Base-by-base conservation (phyloP, 2,888 invertebrate genomes). In the Eupithecia abbreviata region DNA sequence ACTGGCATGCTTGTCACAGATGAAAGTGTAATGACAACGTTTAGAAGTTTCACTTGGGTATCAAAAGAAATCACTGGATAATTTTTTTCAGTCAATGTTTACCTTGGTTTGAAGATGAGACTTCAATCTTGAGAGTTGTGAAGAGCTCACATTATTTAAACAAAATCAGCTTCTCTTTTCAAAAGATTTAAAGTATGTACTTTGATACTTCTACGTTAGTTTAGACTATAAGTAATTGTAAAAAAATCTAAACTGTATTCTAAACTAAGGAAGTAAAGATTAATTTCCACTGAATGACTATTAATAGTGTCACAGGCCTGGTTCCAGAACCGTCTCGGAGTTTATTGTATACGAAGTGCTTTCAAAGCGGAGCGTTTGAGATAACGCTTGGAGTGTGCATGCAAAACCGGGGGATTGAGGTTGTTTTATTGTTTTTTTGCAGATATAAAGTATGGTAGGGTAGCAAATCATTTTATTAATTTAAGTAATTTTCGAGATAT, bases 321-420 rank as follows among this genome's bases (percentile, higher is more conserved):
- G 43, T 72, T 49, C 12, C 62, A 62, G 47, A 13, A 67, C 82
- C 66, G 78, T 77, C 78, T 78, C 78, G 71, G 83, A 87, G 86
- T 88, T 88, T 87, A 89, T 89, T 88, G 91, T 86, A 83, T 88
- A 84, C 80, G 87, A 84, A 84, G 89, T 85, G 87, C 85, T 88
- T 87, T 86, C 83, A 85, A 83, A 86, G 85, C 84, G 87, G 85
- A 87, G 84, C 87, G 85, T 86, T 88, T 87, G 82, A 85, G 87
- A 89, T 89, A 87, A 85, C 85, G 84, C 85, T 87, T 81, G 77
- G 83, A 83, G 80, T 85, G 82, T 82, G 77, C 81, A 87, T 87
- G 85, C 85, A 86, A 86, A 87, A 86, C 85, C 82, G 43, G 69
- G 13, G 72, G 68, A 76, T 78, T 68, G 71, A 58, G 74, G 55